Conservation (phyloP, 2,113 vertebrate species). For the Lynx canadensis region DNA sequence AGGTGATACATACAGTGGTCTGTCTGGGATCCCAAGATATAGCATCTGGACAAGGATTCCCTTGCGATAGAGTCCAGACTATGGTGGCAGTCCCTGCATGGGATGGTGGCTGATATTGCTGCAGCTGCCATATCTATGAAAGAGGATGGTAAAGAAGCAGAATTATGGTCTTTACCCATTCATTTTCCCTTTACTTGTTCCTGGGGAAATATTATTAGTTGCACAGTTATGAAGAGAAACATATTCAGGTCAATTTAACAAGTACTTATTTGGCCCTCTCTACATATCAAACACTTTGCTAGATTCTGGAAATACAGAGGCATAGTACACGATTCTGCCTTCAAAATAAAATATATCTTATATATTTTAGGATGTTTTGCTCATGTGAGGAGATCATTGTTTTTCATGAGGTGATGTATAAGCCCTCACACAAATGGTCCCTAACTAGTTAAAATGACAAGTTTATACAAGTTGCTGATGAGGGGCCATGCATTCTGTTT, state of each 20-base stretch:
- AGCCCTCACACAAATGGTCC: neutral
- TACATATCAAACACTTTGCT: neutral
- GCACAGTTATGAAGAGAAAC: neutral
- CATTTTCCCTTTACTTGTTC: neutral
- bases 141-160: neutral
- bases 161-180: neutral
- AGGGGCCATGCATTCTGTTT: neutral
- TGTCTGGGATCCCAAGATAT: neutral
- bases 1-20: rapidly evolving
- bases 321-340: neutral
- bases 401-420: neutral
- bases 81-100: neutral
- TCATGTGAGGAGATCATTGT: neutral
- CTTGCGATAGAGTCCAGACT: neutral
- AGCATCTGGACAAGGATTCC: neutral
- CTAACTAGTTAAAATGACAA: slow-evolving; percentile 19
- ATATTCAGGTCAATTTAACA: neutral
- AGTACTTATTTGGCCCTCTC: neutral
- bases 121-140: neutral
- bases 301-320: neutral
- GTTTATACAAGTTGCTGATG: neutral
- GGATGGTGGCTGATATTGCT: neutral
- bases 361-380: slow-evolving; percentile 2
- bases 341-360: too few relatives aligned
- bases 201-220: neutral